Evolutionary conservation across 2,113 vertebrate species (phyloP), one percentile per base, ranked within the genome.

Genomic region (Verasper variegatus): DNA sequence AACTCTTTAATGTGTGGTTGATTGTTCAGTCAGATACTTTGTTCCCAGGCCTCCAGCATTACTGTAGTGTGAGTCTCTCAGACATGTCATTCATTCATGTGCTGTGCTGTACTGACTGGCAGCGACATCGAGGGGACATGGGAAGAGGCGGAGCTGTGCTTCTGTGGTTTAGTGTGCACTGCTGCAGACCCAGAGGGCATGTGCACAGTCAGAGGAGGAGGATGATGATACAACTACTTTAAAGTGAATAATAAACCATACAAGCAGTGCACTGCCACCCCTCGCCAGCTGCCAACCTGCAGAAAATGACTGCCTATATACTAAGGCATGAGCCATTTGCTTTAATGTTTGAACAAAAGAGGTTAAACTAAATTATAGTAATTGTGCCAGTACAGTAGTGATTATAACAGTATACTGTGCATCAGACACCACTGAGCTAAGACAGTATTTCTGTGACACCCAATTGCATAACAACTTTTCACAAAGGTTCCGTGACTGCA

Each of bases 241-340:
- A 40, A 47, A 54, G 68, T 89, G 8, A 86, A 84, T 87, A 75
- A 84, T 75, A 63, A 15, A 15, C 23, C 13, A 6, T 52, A 86
- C 71, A 74, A 71, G 68, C n/a, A 62, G 23, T 14, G 52, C 54
- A 68, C 52, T 0, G 10, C 23, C 2, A 24, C 23, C 35, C 35
- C 35, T 2, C 9, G 8, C 35, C 35, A 37, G 35, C 35, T 37
- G 35, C 9, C 35, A 47, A 13, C 47, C 5, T 37, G 27, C 54
- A 51, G 55, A 24, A 8, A 65, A 59, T 12, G 26, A 59, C 58
- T 42, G 54, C 23, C 58, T 23, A n/a, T 75, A 76, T 10, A n/a
- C 31, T 15, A 47, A 20, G 42, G 21, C 47, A 61, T 7, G 9
- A 78, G 21, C n/a, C 24, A 45, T 31, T 57, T 52, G 37, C 70